Percentiles rank a stretch among this genome's conserved stretches.
Evolutionary conservation across 2,797 vertebrate species (phyloP).

Genomic region (Sebastes iracundus): DNA sequence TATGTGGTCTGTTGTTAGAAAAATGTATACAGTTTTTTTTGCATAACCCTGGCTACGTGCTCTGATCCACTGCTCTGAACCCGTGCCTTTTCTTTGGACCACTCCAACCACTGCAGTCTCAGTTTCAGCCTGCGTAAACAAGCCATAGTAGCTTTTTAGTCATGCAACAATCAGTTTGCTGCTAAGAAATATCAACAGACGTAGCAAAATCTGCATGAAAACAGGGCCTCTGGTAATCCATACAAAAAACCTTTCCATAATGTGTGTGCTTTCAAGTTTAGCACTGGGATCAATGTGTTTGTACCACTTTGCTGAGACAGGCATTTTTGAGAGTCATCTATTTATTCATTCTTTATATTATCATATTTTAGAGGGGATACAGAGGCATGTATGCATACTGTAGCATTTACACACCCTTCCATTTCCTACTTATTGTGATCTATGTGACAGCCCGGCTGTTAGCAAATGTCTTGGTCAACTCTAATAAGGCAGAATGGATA

Average conservation of each 20-base stretch:
- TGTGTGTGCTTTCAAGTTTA: conserved; percentile 13
- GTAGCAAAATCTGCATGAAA: not conserved
- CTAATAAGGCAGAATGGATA: conserved; percentile 62
- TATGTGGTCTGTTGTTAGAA: conserved; percentile 32
- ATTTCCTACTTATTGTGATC: conserved; percentile 50
- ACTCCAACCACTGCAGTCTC: conserved; percentile 40
- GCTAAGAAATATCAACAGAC: conserved; percentile 12
- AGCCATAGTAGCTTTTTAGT: conserved; percentile 39
- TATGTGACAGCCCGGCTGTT: conserved; percentile 49
- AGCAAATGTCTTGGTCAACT: conserved; percentile 47
- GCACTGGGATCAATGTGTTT: conserved; percentile 7
- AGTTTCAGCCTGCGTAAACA: conserved; percentile 62
- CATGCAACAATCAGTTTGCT: conserved; percentile 31
- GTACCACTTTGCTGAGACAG: conserved; percentile 23
- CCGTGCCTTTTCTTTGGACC: conserved; percentile 22
- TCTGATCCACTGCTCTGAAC: conserved; percentile 25
- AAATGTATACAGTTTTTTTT: conserved; percentile 48
- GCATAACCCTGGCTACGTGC: conserved; percentile 27
- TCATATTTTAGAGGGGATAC: conserved; percentile 4
- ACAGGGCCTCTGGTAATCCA: not conserved
- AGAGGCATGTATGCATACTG: not conserved
- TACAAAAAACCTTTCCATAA: conserved; percentile 16
- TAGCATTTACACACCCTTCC: conserved; percentile 31
- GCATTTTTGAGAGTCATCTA: conserved; percentile 10
- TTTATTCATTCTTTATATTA: conserved; percentile 18